phyloP scores from a whole-genome alignment of 2,888 invertebrate species.

The Phaedon cochleariae region DNA sequence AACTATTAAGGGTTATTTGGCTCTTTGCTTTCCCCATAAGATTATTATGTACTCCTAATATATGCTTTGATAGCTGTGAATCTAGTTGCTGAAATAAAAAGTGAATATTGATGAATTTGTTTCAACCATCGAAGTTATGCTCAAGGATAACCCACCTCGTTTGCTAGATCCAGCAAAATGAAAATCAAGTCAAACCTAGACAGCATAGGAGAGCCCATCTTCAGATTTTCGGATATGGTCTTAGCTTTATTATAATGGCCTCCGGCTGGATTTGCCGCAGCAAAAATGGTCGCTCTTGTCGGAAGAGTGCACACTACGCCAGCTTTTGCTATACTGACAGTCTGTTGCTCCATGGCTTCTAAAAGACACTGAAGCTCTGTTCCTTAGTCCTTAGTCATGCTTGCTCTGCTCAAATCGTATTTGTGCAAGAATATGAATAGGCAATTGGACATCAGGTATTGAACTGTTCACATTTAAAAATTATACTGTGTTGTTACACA shows the following conservation, averaged over 20 bases:
- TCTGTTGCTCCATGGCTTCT: constrained; percentile 95
- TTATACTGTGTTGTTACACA: too few relatives aligned
- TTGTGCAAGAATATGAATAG: too few relatives aligned
- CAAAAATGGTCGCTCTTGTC: constrained; percentile 85
- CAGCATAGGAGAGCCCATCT: constrained; percentile 83
- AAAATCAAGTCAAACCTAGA: constrained; percentile 95
- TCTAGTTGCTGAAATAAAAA: constrained; percentile 72
- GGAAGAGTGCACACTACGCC: constrained; percentile 84
- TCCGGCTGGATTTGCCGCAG: constrained; percentile 91
- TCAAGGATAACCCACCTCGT: constrained; percentile 75
- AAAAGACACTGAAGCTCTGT: constrained; percentile 71
- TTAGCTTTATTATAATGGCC: constrained; percentile 90
- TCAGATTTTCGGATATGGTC: constrained; percentile 89
- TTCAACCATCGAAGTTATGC: too few relatives aligned
- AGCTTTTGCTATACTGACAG: constrained; percentile 90
- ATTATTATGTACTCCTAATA: constrained; percentile 77
- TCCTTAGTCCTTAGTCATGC: background rate
- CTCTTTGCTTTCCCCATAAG: constrained; percentile 56
- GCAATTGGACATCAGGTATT: too few relatives aligned
- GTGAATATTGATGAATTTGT: too few relatives aligned
- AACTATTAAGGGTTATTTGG: background rate
- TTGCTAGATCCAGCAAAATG: constrained; percentile 86
- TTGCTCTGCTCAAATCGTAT: too few relatives aligned
- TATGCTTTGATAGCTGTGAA: constrained; percentile 80
- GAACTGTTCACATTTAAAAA: too few relatives aligned